These are phyloP conservation scores for Barnardius zonarius DNA, from an alignment of 2,113 vertebrate species.

Conservation along the genomic window DNA sequence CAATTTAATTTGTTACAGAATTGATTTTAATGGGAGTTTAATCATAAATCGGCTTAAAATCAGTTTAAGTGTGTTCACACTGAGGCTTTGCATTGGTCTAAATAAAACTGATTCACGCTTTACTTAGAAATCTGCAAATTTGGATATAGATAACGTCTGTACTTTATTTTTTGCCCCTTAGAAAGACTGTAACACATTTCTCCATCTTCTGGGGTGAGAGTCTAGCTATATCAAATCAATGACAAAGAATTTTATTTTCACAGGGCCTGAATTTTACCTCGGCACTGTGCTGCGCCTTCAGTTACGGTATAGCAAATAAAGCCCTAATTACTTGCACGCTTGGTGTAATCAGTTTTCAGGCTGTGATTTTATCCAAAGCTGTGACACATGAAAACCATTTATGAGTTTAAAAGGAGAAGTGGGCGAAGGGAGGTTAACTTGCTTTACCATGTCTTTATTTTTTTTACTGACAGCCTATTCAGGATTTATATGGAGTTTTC, in stretches of 20 bases:
- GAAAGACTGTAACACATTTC: not conserved
- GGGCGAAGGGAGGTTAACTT: not conserved
- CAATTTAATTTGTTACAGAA: slow-evolving; percentile 4
- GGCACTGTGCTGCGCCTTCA: not conserved
- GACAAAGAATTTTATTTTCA: slow-evolving; percentile 24
- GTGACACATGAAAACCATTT: not conserved
- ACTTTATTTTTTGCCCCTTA: not conserved
- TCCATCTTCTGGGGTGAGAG: not conserved
- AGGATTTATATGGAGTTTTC: not conserved
- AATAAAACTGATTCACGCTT: not conserved
- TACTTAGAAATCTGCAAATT: not conserved
- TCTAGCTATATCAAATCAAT: not conserved
- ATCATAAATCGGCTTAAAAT: slow-evolving; percentile 6
- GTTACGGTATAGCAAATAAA: not conserved
- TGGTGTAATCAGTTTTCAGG: slow-evolving; percentile 16
- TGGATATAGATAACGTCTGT: not conserved
- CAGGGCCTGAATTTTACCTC: slow-evolving; percentile 8
- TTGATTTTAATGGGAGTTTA: not conserved
- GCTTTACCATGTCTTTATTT: not conserved
- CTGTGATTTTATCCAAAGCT: not conserved
- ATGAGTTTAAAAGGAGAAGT: not conserved
- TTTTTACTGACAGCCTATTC: not conserved
- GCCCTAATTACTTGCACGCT: not conserved
- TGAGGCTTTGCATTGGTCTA: not conserved
- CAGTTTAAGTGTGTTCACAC: not conserved